Percentiles rank a stretch among this genome's conserved stretches.
Conservation (phyloP, 1,140 invertebrate species). For the Carposina sasakii region DNA sequence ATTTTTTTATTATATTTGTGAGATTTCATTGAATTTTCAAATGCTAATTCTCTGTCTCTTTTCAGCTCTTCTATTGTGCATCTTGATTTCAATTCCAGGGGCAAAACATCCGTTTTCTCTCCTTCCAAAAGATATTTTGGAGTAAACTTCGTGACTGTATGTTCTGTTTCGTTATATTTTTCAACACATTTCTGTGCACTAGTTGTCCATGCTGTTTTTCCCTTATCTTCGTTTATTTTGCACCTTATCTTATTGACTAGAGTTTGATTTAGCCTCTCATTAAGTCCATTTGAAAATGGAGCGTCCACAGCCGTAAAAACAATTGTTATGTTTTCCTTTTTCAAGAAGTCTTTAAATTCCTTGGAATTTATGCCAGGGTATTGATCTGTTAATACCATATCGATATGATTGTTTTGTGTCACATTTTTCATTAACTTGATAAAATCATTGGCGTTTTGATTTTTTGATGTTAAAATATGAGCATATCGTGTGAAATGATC, state of each 20-base stretch:
- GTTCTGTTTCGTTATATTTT: constrained; percentile 39
- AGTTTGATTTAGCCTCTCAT: constrained; percentile 34
- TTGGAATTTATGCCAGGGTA: constrained; percentile 31
- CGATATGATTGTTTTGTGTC: constrained; percentile 12
- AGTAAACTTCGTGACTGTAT: constrained; percentile 40
- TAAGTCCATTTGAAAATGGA: constrained; percentile 17
- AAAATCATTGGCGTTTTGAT: constrained; percentile 35
- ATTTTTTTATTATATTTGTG: constrained; percentile 18
- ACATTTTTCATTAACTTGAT: constrained; percentile 36
- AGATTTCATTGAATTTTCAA: constrained; percentile 26
- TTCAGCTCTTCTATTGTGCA: constrained; percentile 10
- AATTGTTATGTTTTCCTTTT: constrained; percentile 29
- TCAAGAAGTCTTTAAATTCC: constrained; percentile 41
- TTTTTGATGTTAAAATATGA: constrained; percentile 21
- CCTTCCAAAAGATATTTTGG: constrained; percentile 26
- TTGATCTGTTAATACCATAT: constrained; percentile 22
- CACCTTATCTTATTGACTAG: constrained; percentile 28
- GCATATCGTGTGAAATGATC: constrained; percentile 23
- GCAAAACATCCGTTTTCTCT: constrained; percentile 16
- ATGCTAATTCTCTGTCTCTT: constrained; percentile 22
- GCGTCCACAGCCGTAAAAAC: constrained; percentile 26
- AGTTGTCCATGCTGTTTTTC: constrained; percentile 22
- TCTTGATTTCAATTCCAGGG: constrained; percentile 18
- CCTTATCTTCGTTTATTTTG: constrained; percentile 17
- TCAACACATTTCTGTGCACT: constrained; percentile 24